Evolutionary conservation across 2,113 vertebrate genomes (phyloP), one percentile per base, ranked within the genome.

Genomic region (Callorhinus ursinus): DNA sequence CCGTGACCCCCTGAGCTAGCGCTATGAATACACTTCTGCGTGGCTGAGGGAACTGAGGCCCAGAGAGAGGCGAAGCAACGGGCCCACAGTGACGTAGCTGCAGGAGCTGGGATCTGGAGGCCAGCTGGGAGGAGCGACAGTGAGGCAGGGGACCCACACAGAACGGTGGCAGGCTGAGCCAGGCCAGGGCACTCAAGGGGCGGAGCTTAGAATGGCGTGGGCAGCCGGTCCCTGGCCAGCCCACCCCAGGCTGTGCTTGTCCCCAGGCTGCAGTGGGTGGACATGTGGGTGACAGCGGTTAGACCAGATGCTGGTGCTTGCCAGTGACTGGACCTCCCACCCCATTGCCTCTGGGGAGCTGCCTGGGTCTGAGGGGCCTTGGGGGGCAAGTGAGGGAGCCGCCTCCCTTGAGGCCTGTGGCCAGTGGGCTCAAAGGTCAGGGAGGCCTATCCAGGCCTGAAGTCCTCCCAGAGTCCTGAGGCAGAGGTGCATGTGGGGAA

Each of bases 91-190:
- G 5, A 5, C 53, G 65, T 9, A 79, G 82, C 65, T 42, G 16
- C 7, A 28, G 49, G 53, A 42, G 22, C 77, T 79, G 31, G 63
- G 61, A 6, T 26, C 65, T n/a, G 26, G 89, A 88, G 57, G 76
- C 49, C 0, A 0, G 2, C 12, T 0, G 22, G 21, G 72, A 59
- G 24, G 0, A 16, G 3, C 31, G 14, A 7, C 16, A 19, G 31
- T 0, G 21, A 69, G 33, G 15, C 46, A 1, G 26, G 63, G 18
- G 24, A 7, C 61, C 36, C 21, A 11, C 13, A 5, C 26, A 21
- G 7, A 33, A 1, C 1, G 7, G 55, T 0, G 5, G 49, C 3
- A 5, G 4, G 67, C 67, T 1, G 39, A 84, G 88, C 21, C 19
- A 21, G 61, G 67, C 69, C 88, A 11, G 53, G 6, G 18, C 59